These are phyloP conservation scores for Donacobius atricapilla DNA, from an alignment of 2,113 vertebrate genomes.

Conservation along the genomic window DNA sequence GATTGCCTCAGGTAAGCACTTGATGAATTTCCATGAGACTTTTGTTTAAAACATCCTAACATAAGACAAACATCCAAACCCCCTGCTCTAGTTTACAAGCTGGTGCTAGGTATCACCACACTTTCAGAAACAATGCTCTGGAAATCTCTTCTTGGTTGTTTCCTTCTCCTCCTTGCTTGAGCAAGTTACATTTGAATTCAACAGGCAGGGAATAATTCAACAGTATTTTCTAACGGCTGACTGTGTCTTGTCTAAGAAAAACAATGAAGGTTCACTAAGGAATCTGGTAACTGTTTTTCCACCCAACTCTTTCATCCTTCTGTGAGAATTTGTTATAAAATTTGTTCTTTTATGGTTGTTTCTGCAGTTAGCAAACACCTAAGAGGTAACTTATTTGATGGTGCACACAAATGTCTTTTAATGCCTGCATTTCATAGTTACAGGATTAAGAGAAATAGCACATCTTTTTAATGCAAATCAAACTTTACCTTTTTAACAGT, in stretches of 20 bases:
- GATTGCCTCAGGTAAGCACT: neutral
- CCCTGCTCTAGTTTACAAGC: neutral
- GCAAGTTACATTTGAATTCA: neutral
- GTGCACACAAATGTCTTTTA: neutral
- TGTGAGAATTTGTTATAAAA: neutral
- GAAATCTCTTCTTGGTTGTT: neutral
- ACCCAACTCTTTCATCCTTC: neutral
- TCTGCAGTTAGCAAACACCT: neutral
- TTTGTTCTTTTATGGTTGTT: neutral
- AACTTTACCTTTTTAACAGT: neutral
- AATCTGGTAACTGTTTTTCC: neutral
- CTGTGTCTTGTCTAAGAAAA: neutral
- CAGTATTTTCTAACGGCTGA: neutral
- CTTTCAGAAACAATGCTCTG: neutral
- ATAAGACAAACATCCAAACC: neutral
- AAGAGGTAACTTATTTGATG: neutral
- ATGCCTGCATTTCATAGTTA: neutral
- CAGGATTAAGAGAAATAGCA: neutral
- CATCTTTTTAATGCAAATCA: neutral
- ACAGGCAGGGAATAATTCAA: neutral
- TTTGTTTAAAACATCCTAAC: neutral
- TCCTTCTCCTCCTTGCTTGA: neutral
- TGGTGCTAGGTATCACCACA: neutral
- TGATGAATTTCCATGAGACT: neutral
- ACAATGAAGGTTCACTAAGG: neutral